Conservation (phyloP, 2,113 vertebrate species). For the Heterocephalus glaber region DNA sequence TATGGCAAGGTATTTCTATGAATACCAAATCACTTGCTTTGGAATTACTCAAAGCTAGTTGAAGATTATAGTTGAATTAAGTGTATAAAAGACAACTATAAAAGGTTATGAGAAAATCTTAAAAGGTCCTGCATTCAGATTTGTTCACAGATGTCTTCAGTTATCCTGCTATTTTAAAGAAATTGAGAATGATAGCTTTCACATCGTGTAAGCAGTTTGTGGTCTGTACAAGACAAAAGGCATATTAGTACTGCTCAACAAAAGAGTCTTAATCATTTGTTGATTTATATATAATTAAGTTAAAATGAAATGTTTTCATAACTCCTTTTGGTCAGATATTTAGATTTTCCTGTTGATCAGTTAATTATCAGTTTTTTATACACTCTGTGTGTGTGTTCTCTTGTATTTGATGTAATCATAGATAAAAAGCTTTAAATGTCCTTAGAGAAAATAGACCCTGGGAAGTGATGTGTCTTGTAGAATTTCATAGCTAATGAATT, state of each 20-base stretch:
- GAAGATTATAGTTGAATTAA: not conserved
- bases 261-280: not conserved
- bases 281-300: not conserved
- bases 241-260: not conserved
- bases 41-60: not conserved
- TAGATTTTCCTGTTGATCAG: not conserved
- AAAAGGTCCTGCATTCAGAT: not conserved
- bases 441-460: conserved; percentile 31
- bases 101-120: not conserved
- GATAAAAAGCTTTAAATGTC: not conserved
- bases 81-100: not conserved
- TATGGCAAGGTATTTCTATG: not conserved
- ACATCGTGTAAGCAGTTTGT: not conserved
- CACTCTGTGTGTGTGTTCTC: not conserved
- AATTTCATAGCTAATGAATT: conserved; percentile 31
- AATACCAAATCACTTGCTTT: conserved; percentile 9
- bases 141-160: conserved; percentile 23
- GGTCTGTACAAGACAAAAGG: not conserved
- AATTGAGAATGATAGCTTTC: not conserved
- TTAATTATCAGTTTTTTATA: not conserved
- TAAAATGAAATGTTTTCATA: conserved; percentile 10
- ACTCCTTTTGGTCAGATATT: not conserved
- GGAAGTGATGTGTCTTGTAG: not conserved
- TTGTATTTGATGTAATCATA: not conserved
- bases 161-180: not conserved